These are phyloP conservation scores for Lepetodrilus schrolli DNA, from an alignment of 2,888 invertebrate species.

Conservation along the genomic window DNA sequence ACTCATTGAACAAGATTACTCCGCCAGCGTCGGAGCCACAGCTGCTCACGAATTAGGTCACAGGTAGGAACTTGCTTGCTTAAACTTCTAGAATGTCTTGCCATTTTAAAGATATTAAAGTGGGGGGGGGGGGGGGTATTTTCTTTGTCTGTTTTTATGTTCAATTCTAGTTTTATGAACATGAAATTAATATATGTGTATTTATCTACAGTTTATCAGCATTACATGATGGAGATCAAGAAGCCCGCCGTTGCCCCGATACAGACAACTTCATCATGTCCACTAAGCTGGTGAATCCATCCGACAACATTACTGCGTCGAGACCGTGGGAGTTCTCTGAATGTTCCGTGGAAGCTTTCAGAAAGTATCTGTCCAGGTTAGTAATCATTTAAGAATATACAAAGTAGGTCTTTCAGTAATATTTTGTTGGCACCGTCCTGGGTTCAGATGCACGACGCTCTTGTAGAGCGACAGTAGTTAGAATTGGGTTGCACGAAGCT, in stretches of 20 bases:
- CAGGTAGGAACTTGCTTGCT: constrained; percentile 37
- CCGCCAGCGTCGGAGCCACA: constrained; percentile 41
- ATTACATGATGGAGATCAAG: constrained; percentile 38
- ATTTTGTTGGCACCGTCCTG: too few relatives aligned
- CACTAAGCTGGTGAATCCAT: constrained; percentile 37
- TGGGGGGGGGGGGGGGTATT: neutral
- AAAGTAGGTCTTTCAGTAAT: too few relatives aligned
- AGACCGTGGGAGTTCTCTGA: constrained; percentile 45
- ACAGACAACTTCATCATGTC: constrained; percentile 46
- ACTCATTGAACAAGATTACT: constrained; percentile 44
- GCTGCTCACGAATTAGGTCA: constrained; percentile 46
- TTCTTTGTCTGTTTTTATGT: neutral
- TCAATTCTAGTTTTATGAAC: neutral
- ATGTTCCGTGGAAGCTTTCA: constrained; percentile 40
- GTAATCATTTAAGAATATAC: too few relatives aligned
- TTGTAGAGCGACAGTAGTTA: too few relatives aligned
- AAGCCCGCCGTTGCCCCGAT: constrained; percentile 27
- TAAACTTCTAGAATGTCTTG: neutral
- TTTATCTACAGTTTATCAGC: constrained; percentile 36
- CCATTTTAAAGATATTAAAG: neutral
- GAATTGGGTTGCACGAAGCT: too few relatives aligned
- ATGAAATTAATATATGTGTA: too few relatives aligned
- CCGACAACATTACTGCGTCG: constrained; percentile 33
- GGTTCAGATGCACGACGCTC: too few relatives aligned
- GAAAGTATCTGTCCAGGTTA: constrained; percentile 36